These are phyloP conservation scores for Melanotaenia parkinsoni DNA, from an alignment of 2,797 vertebrate genomes.

Conservation along the genomic window DNA sequence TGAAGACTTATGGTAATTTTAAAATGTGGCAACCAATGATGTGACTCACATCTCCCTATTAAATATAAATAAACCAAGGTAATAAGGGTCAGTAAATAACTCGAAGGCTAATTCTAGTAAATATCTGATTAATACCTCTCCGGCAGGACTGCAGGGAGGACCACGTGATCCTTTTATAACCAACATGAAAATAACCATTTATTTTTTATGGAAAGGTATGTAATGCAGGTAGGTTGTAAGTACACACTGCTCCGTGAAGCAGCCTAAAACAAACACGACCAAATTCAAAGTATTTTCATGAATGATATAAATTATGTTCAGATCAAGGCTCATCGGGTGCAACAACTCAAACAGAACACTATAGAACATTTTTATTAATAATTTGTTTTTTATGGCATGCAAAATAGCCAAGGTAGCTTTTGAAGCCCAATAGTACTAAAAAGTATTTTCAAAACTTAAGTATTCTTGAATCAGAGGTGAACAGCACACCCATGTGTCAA, in stretches of 20 bases:
- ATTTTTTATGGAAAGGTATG: neutral
- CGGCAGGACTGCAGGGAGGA: constrained; percentile 9
- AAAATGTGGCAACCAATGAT: constrained; percentile 21
- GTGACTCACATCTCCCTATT: constrained; percentile 23
- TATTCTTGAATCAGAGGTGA: constrained; percentile 20
- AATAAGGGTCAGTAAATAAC: constrained; percentile 22
- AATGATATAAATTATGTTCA: neutral
- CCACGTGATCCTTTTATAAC: constrained; percentile 11
- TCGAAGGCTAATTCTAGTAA: constrained; percentile 1
- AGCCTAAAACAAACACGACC: neutral
- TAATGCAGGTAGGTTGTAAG: neutral
- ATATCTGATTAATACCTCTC: constrained; percentile 24
- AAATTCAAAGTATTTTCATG: neutral
- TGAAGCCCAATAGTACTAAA: neutral
- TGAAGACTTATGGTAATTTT: neutral
- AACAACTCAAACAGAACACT: neutral
- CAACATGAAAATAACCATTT: neutral
- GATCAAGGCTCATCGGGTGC: neutral
- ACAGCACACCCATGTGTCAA: constrained; percentile 66
- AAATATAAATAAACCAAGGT: constrained; percentile 25
- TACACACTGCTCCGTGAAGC: neutral
- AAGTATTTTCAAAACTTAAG: neutral
- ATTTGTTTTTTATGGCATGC: neutral
- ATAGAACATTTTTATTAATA: neutral
- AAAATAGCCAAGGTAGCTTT: neutral